Evolutionary conservation across 2,888 invertebrate species (phyloP), one percentile per base, ranked within the genome.

Genomic region (Caenorhabditis sp.): DNA sequence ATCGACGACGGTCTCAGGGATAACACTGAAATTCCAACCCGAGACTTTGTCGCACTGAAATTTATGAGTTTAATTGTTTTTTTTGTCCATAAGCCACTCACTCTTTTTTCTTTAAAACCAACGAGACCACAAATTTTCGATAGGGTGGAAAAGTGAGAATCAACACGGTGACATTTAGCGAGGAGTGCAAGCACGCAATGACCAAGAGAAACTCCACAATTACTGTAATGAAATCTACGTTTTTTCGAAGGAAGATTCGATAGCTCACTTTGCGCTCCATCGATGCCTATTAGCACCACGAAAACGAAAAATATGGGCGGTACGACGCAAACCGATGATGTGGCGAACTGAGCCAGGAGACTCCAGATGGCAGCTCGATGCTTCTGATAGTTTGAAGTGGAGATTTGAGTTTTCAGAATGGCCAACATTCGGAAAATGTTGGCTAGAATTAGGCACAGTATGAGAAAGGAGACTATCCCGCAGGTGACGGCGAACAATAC

Each of bases 341-440:
- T 77, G 61, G 61, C 51, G 35, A 77, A 77, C 14, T 77, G 77
- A 28, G 77, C 77, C 0, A 77, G 14, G 1, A 77, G 16, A 31
- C 77, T 77, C 26, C 19, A 41, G 3, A 77, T 22, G 0, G 77
- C 77, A 7, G 69, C 69, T 5, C 77, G 77, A 54, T 77, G 77
- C 16, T 69, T 61, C 22, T 63, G 68, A 63, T 77, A 77, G n/a
- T 38, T 77, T 2, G 61, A 19, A 8, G 28, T n/a, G 12, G 77
- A 77, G 1, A 77, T 69, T 51, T 77, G 49, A 12, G 61, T 12
- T 44, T 77, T 77, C 0, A 77, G 26, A 19, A 69, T 28, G 14
- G 6, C 6, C 14, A 77, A 31, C 77, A 77, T 77, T 28, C 77
- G 69, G n/a, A 77, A 77, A n/a, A 77, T 69, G 28, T 77, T 77